Evolutionary conservation across 1,140 invertebrate species (phyloP).

Genomic region (Eumaeus atala): DNA sequence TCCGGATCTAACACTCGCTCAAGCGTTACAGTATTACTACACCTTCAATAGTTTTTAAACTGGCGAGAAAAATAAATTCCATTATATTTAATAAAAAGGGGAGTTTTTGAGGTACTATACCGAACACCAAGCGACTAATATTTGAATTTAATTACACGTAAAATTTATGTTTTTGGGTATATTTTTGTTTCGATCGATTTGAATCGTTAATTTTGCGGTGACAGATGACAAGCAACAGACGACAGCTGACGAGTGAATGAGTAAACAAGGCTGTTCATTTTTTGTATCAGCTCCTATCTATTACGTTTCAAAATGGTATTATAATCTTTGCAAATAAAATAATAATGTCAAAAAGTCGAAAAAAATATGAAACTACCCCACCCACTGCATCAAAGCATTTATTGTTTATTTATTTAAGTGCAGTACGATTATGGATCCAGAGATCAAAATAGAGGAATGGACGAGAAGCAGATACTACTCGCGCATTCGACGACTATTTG

Average conservation of each 20-base stretch:
- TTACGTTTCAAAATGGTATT: too few species aligned
- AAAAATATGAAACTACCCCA: background rate
- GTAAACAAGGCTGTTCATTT: conserved; percentile 7
- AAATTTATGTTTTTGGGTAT: conserved; percentile 11
- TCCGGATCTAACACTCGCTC: conserved; percentile 40
- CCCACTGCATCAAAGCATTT: too few species aligned
- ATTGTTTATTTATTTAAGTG: too few species aligned
- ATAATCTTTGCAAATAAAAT: conserved; percentile 12
- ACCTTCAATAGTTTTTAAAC: conserved; percentile 10
- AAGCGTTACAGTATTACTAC: conserved; percentile 31
- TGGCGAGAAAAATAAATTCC: background rate
- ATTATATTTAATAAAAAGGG: background rate
- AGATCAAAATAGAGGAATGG: conserved; percentile 25
- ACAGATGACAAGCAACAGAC: background rate
- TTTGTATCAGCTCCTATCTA: too few species aligned
- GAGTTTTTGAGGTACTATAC: too few species aligned
- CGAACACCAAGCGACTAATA: too few species aligned
- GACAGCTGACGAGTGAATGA: conserved; percentile 12
- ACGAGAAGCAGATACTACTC: conserved; percentile 31
- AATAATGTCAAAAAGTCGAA: background rate
- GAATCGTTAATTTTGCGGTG: conserved; percentile 14
- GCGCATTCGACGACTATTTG: conserved; percentile 27
- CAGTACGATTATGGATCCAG: too few species aligned
- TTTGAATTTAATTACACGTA: background rate
- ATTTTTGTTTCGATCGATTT: conserved; percentile 27